Evolutionary conservation across 2,888 invertebrate species (phyloP), one percentile per base, ranked within the genome.

Genomic region (Drosophila siamana): DNA sequence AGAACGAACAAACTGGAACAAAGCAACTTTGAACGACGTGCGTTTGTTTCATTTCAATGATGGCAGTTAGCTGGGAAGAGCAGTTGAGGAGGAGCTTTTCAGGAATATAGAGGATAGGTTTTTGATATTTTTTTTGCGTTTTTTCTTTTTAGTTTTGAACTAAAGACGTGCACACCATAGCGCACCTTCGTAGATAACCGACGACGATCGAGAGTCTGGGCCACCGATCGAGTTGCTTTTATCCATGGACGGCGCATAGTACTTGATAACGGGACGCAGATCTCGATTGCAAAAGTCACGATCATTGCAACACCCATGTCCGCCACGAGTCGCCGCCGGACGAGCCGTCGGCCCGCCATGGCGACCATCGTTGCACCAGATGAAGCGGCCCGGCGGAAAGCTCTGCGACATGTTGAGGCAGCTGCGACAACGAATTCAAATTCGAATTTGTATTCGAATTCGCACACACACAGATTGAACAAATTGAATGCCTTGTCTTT

Each of bases 271-370:
- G 33, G 94, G 93, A 68, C 90, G 92, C 88, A 93, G 89, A 75
- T 93, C 89, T 77, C 89, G 90, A 87, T 92, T 92, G 78, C 92
- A 92, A 60, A 90, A 89, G 78, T 92, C 91, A 78, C 80, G 91
- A 80, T 90, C 86, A 48, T 89, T 85, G 86, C 92, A 92, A 82
- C 92, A 92, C 59, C 86, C 89, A 69, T 92, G 92, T 50, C 91
- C 92, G 51, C 91, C 91, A 67, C 89, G 82, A 40, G 74, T 78
- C 11, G 91, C 89, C 60, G 88, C 90, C 33, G 92, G 92, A 40
- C 92, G 89, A 43, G 91, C 90, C 36, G 92, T 92, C 56, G 92
- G 92, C 40, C 90, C 91, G 62, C 90, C 91, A 48, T 86, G 83
- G 67, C 71, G 87, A 44, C 89, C 91, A 72, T 91, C 91, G 78